Percentiles rank a stretch among this genome's conserved stretches.
Conservation (phyloP, 2,888 invertebrate genomes). For the Chromoteleia sp. region DNA sequence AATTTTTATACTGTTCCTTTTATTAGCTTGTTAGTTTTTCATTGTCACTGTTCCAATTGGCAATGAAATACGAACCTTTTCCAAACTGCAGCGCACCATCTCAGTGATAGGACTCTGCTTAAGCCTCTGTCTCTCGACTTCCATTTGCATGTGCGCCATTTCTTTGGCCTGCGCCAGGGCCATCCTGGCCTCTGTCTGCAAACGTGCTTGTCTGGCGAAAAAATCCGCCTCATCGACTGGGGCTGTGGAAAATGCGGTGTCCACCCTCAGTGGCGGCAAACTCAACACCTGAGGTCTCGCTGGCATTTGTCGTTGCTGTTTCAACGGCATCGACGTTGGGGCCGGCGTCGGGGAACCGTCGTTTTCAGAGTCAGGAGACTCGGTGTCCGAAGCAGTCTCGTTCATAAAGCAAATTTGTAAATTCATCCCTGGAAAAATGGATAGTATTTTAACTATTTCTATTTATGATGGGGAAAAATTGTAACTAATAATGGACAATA, state of each 20-base stretch:
- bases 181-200: conserved; percentile 94
- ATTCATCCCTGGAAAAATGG: conserved; percentile 91
- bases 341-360: conserved; percentile 83
- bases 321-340: conserved; percentile 66
- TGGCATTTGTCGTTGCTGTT: conserved; percentile 70
- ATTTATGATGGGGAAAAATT: too few relatives aligned
- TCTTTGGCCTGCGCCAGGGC: conserved; percentile 95
- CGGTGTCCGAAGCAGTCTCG: conserved; percentile 94
- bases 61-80: conserved; percentile 89
- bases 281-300: conserved; percentile 80
- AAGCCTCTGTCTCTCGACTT: conserved; percentile 80
- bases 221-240: conserved; percentile 90
- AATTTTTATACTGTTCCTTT: too few relatives aligned
- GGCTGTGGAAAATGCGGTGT: conserved; percentile 73
- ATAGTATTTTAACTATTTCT: too few relatives aligned
- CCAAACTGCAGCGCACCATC: conserved; percentile 92
- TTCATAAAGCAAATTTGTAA: conserved; percentile 98
- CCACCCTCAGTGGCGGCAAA: conserved; percentile 81
- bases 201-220: conserved; percentile 91
- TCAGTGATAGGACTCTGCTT: conserved; percentile 93
- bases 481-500: too few relatives aligned
- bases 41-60: too few relatives aligned
- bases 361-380: conserved; percentile 91
- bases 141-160: conserved; percentile 90
- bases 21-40: too few relatives aligned